These are phyloP conservation scores for Mesaphorura yosii DNA, from an alignment of 1,140 invertebrate species.

Conservation along the genomic window DNA sequence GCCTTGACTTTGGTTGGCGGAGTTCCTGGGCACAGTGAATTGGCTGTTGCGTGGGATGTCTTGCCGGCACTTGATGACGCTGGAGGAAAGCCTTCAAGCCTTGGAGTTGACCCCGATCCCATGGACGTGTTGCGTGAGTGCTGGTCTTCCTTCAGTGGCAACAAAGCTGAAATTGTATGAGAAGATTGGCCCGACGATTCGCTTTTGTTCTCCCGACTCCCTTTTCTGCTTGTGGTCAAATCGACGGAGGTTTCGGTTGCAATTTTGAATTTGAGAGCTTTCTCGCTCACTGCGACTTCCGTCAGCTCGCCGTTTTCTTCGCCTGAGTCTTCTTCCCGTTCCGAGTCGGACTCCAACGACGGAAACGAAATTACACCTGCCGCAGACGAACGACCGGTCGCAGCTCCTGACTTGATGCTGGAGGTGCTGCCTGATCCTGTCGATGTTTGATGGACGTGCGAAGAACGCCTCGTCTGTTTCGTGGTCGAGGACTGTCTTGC, in stretches of 20 bases:
- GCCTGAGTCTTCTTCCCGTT: slow-evolving; percentile 42
- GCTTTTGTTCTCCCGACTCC: slow-evolving; percentile 40
- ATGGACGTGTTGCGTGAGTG: slow-evolving; percentile 15
- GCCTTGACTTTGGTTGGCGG: slow-evolving; percentile 25
- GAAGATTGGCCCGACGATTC: slow-evolving; percentile 21
- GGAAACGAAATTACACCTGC: too few relatives aligned
- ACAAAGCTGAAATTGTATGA: too few relatives aligned
- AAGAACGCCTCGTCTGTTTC: not conserved
- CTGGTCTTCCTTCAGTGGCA: too few relatives aligned
- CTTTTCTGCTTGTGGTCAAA: slow-evolving; percentile 42
- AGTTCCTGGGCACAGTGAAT: not conserved
- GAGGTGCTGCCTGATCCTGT: slow-evolving; percentile 4
- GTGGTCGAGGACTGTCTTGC: not conserved
- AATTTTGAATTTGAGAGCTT: slow-evolving; percentile 49
- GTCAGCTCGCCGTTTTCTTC: slow-evolving; percentile 54
- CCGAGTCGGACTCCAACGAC: slow-evolving; percentile 25
- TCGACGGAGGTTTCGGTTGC: slow-evolving; percentile 47
- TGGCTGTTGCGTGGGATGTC: not conserved
- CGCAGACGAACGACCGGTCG: slow-evolving; percentile 2
- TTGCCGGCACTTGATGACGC: not conserved
- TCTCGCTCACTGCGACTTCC: slow-evolving; percentile 63
- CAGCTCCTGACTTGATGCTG: slow-evolving; percentile 1
- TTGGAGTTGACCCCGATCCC: slow-evolving; percentile 5
- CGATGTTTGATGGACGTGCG: slow-evolving; percentile 10
- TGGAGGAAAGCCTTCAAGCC: not conserved